These are phyloP conservation scores for Oceanites oceanicus DNA, from an alignment of 2,113 vertebrate species.

Conservation along the genomic window DNA sequence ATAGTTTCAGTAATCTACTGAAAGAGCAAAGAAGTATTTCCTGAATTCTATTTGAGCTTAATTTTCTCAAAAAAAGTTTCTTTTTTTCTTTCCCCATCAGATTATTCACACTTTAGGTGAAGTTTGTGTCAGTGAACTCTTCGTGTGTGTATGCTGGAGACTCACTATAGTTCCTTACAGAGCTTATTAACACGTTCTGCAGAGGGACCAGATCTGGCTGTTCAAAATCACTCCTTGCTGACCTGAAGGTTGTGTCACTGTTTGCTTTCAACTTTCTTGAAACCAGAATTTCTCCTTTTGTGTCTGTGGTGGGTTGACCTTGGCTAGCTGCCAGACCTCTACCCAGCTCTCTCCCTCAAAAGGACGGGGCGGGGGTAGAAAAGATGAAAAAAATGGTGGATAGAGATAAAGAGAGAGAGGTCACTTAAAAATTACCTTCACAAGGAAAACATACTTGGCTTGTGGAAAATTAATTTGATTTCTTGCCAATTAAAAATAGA, in stretches of 20 bases:
- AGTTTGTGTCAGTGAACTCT: neutral
- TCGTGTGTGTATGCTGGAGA: neutral
- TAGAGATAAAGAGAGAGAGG: neutral
- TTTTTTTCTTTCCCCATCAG: neutral
- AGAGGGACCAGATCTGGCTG: neutral
- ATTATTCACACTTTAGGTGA: neutral
- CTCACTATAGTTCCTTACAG: neutral
- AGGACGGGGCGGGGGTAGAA: neutral
- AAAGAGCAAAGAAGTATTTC: neutral
- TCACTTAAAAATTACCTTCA: neutral
- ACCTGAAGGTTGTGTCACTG: neutral
- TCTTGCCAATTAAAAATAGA: neutral
- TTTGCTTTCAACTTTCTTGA: neutral
- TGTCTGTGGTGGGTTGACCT: neutral
- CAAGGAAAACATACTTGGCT: neutral
- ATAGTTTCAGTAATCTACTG: neutral
- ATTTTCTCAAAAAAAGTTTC: neutral
- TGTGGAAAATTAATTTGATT: neutral
- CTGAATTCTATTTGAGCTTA: neutral
- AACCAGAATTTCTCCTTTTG: neutral
- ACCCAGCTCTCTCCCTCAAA: neutral
- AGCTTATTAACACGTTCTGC: neutral
- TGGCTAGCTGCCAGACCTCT: neutral
- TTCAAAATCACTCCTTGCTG: neutral
- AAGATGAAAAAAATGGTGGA: neutral